phyloP scores from a whole-genome alignment of 2,797 vertebrate genomes.

The Oryzias sinensis region DNA sequence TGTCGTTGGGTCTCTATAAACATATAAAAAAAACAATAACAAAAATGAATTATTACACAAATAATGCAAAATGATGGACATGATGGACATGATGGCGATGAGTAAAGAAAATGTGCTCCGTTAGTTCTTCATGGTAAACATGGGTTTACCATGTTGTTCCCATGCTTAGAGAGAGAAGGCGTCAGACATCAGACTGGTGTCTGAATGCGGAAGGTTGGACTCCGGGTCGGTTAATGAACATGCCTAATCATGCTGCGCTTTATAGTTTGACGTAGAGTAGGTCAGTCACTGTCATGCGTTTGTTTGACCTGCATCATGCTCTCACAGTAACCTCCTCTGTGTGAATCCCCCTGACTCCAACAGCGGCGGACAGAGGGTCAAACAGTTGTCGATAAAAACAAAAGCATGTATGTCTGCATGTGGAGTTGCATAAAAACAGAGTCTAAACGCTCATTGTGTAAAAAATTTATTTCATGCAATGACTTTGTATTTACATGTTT shows the following conservation, averaged over 20 bases:
- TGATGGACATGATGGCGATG: slow-evolving; percentile 64
- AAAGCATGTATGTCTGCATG: slow-evolving; percentile 70
- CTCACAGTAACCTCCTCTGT: slow-evolving; percentile 53
- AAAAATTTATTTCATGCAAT: slow-evolving; percentile 99
- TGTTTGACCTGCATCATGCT: slow-evolving; percentile 65
- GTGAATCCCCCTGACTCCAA: slow-evolving; percentile 57
- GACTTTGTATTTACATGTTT: slow-evolving; percentile 82
- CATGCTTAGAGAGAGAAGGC: slow-evolving; percentile 74
- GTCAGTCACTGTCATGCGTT: slow-evolving; percentile 72
- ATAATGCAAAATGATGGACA: slow-evolving; percentile 67
- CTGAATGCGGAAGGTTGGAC: slow-evolving; percentile 60
- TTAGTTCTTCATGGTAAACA: slow-evolving; percentile 76
- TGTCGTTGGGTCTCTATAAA: slow-evolving; percentile 83
- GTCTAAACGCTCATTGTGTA: slow-evolving; percentile 83
- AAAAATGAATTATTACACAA: slow-evolving; percentile 89
- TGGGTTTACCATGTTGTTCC: slow-evolving; percentile 76
- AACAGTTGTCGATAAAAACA: slow-evolving; percentile 58
- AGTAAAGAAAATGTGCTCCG: slow-evolving; percentile 69
- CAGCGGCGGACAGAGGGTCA: slow-evolving; percentile 46
- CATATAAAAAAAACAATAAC: slow-evolving; percentile 87
- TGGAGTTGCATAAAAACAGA: slow-evolving; percentile 81
- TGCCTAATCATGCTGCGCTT: slow-evolving; percentile 72
- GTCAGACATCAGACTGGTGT: slow-evolving; percentile 52
- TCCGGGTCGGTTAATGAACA: slow-evolving; percentile 66
- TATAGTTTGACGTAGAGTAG: slow-evolving; percentile 49